phyloP scores from a whole-genome alignment of 2,113 vertebrate genomes.

The Redunca redunca region DNA sequence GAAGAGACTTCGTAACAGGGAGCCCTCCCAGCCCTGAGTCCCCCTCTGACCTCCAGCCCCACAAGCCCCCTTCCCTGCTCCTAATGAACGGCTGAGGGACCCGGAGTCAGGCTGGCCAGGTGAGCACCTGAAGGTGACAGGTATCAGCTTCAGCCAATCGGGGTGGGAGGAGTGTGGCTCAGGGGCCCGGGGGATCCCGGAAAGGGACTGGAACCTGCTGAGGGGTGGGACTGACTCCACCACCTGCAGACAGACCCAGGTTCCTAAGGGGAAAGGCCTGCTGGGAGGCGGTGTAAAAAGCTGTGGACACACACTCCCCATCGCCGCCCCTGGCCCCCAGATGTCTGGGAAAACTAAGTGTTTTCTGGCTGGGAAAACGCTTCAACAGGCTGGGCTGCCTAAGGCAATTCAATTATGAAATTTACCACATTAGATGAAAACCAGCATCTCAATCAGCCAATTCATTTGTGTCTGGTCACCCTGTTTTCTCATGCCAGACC shows the following conservation, averaged over 20 bases:
- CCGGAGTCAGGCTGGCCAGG: neutral
- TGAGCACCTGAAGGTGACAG: neutral
- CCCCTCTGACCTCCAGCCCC: neutral
- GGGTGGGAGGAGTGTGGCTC: neutral
- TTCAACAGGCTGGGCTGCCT: neutral
- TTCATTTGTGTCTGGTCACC: slow-evolving; percentile 38
- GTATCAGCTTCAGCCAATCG: neutral
- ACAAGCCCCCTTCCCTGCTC: neutral
- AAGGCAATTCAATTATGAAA: slow-evolving; percentile 62
- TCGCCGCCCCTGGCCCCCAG: rapidly evolving
- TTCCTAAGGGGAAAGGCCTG: slow-evolving; percentile 39
- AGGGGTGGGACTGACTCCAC: neutral
- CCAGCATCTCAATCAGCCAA: slow-evolving; percentile 45
- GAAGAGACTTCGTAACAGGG: neutral
- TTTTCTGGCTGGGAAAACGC: slow-evolving; percentile 19
- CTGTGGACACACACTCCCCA: neutral
- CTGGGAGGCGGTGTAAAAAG: neutral
- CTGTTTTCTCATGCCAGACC: neutral
- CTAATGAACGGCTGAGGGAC: neutral
- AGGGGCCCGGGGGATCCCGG: neutral
- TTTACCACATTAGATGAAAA: slow-evolving; percentile 54
- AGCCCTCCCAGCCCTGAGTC: neutral
- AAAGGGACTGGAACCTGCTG: neutral
- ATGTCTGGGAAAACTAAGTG: neutral
- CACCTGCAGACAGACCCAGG: slow-evolving; percentile 23